phyloP scores from a whole-genome alignment of 2,888 invertebrate genomes.

The Charanyca ferruginea region DNA sequence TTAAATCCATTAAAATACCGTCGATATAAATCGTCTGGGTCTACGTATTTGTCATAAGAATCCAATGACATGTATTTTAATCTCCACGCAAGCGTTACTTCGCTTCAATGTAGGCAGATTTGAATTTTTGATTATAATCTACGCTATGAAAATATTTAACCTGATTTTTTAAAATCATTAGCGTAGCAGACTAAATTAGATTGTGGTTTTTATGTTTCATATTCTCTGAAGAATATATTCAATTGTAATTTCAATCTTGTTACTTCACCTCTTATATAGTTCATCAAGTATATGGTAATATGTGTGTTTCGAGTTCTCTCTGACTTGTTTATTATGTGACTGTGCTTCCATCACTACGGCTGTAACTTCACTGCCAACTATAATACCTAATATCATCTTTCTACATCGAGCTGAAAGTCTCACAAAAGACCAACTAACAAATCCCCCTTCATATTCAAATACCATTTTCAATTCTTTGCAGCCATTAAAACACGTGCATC shows the following conservation, averaged over 20 bases:
- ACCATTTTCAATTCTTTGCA: conserved; percentile 67
- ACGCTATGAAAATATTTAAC: conserved; percentile 71
- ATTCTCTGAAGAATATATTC: neutral
- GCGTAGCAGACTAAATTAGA: conserved; percentile 22
- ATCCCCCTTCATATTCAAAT: conserved; percentile 73
- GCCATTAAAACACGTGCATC: conserved; percentile 76
- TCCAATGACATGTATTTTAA: conserved; percentile 68
- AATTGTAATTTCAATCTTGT: neutral
- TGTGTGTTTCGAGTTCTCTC: neutral
- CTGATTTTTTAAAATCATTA: conserved; percentile 57
- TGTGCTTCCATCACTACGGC: conserved; percentile 8
- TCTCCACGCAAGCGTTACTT: conserved; percentile 67
- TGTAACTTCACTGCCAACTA: conserved; percentile 27
- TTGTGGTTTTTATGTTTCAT: conserved; percentile 20
- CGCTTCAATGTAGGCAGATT: conserved; percentile 73
- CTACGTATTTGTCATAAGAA: conserved; percentile 81
- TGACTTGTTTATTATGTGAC: neutral
- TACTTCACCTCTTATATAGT: neutral
- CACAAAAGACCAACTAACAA: conserved; percentile 56
- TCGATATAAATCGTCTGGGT: conserved; percentile 77
- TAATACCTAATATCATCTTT: conserved; percentile 32
- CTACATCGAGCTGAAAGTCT: conserved; percentile 43
- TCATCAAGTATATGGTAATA: neutral
- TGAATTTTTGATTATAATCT: conserved; percentile 88
- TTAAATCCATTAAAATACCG: conserved; percentile 81